A percentile compares a stretch with the other conserved stretches of the same genome.
Evolutionary conservation across 2,113 vertebrate genomes (phyloP).

Genomic region (Suricata suricatta): DNA sequence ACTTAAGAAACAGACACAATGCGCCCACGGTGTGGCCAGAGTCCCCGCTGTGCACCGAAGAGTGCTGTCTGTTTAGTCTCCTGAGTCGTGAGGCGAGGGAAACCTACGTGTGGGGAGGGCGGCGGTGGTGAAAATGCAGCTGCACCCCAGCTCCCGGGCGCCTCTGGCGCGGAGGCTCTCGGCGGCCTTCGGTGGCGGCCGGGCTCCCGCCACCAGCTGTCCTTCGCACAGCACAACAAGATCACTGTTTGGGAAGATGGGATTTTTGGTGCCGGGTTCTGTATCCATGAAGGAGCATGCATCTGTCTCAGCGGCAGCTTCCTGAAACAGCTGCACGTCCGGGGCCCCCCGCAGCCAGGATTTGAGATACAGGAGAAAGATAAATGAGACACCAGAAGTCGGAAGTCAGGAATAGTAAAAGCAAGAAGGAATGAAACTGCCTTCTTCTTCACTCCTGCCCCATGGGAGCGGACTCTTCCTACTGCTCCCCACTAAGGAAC

Average conservation of each 20-base stretch:
- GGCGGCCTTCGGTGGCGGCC: not conserved
- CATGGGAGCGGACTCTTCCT: not conserved
- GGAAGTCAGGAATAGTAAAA: not conserved
- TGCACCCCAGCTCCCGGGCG: not conserved
- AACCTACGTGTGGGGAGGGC: fast-evolving
- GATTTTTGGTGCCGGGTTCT: not conserved
- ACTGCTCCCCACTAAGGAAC: not conserved
- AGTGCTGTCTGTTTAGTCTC: not conserved
- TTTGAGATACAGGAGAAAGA: not conserved
- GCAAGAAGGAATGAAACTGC: not conserved
- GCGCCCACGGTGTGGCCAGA: not conserved
- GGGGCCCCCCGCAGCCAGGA: not conserved
- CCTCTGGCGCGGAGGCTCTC: not conserved
- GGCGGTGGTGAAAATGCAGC: not conserved
- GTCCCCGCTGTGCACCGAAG: not conserved
- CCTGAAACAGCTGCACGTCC: constrained; percentile 2
- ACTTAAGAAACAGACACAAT: not conserved
- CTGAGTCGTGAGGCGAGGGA: not conserved
- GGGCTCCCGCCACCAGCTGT: not conserved
- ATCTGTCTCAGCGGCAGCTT: constrained; percentile 45
- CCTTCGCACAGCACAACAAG: not conserved
- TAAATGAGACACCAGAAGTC: not conserved
- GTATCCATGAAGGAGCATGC: not conserved
- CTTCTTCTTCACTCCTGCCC: not conserved
- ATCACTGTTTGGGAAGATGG: constrained; percentile 11